A percentile compares a stretch with the other conserved stretches of the same genome.
phyloP scores from a whole-genome alignment of 2,888 invertebrate genomes.

The Clostera curtula region DNA sequence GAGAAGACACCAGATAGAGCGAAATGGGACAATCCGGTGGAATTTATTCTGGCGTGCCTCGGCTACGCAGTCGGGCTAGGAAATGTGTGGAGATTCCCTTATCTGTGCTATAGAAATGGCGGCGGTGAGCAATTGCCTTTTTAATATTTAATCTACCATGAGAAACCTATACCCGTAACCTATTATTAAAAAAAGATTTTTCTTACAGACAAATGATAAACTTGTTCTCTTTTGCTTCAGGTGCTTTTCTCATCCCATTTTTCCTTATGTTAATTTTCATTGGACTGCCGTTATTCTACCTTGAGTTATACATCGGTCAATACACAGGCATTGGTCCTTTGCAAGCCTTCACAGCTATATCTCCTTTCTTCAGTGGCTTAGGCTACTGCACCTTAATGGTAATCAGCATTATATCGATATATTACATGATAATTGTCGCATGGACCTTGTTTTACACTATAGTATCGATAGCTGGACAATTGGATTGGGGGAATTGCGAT shows the following conservation, averaged over 20 bases:
- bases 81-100: slow-evolving; percentile 88
- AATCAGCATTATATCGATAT: slow-evolving; percentile 81
- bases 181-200: too few relatives aligned
- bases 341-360: slow-evolving; percentile 75
- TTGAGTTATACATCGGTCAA: slow-evolving; percentile 87
- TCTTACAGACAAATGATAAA: background rate
- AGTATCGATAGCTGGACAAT: slow-evolving; percentile 76
- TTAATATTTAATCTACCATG: too few relatives aligned
- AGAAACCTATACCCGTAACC: too few relatives aligned
- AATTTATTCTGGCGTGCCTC: slow-evolving; percentile 84
- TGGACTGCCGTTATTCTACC: slow-evolving; percentile 86
- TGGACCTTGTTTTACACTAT: slow-evolving; percentile 86
- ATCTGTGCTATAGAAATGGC: slow-evolving; percentile 85
- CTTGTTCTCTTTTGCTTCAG: slow-evolving; percentile 57
- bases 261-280: slow-evolving; percentile 82
- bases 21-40: slow-evolving; percentile 78
- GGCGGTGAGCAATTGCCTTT: slow-evolving; percentile 85
- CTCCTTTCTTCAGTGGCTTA: slow-evolving; percentile 77
- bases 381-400: slow-evolving; percentile 82
- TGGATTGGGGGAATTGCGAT: slow-evolving; percentile 82
- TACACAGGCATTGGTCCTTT: slow-evolving; percentile 84
- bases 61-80: slow-evolving; percentile 86
- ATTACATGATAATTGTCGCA: slow-evolving; percentile 87
- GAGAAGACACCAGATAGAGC: slow-evolving; percentile 50
- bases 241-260: slow-evolving; percentile 85